phyloP scores from a whole-genome alignment of 2,113 vertebrate species.

The Cacatua alba region DNA sequence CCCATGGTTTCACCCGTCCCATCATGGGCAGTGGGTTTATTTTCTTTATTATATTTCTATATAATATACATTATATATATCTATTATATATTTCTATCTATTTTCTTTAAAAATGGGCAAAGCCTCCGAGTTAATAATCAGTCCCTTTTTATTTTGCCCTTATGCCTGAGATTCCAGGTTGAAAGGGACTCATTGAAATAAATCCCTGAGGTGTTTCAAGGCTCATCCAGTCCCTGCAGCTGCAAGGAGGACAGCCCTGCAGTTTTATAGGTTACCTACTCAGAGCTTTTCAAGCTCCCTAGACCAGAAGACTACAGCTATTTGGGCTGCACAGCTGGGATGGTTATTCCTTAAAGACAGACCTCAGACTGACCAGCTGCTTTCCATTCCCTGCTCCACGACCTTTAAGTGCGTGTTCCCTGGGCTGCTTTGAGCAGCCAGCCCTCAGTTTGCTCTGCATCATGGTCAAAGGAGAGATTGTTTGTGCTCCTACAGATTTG shows the following conservation, averaged over 20 bases:
- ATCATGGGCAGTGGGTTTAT: too few species aligned
- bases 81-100: too few species aligned
- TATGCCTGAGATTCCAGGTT: not conserved
- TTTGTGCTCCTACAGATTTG: not conserved
- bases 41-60: too few species aligned
- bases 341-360: not conserved
- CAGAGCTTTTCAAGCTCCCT: not conserved
- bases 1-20: too few species aligned
- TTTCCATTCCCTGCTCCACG: not conserved
- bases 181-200: not conserved
- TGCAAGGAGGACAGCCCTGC: not conserved
- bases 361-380: not conserved
- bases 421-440: not conserved
- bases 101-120: too few species aligned
- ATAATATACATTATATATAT: too few species aligned
- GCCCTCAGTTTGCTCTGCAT: not conserved
- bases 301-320: not conserved
- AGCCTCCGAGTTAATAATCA: too few species aligned
- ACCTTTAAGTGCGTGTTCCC: fast-evolving
- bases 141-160: too few species aligned
- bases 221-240: not conserved
- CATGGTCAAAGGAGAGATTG: not conserved
- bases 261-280: not conserved
- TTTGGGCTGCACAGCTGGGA: not conserved
- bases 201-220: not conserved